A percentile compares a stretch with the other conserved stretches of the same genome.
Evolutionary conservation across 2,113 vertebrate genomes (phyloP).

Genomic region (Poecilia latipinna): DNA sequence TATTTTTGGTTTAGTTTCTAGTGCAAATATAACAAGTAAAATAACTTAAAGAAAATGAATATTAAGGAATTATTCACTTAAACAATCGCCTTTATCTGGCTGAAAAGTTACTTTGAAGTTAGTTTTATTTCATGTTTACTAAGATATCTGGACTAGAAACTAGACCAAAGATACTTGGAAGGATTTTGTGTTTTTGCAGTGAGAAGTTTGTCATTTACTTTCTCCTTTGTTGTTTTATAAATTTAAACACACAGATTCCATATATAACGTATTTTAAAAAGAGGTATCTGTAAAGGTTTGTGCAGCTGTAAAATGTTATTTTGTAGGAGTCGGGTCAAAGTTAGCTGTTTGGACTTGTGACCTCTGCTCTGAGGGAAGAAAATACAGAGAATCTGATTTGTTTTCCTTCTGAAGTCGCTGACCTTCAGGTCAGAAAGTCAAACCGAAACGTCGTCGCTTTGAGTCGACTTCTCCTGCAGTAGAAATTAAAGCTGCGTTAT

Average conservation of each 20-base stretch:
- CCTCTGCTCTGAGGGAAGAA: background rate
- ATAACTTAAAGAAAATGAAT: too few species aligned
- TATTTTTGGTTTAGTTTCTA: too few species aligned
- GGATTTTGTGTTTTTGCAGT: too few species aligned
- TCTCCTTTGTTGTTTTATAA: too few species aligned
- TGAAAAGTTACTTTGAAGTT: too few species aligned
- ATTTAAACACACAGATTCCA: background rate
- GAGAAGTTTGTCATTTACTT: too few species aligned
- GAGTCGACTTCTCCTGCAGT: constrained; percentile 4
- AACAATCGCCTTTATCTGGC: too few species aligned
- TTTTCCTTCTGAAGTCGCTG: background rate
- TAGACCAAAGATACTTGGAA: too few species aligned
- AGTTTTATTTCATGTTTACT: too few species aligned
- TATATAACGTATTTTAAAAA: background rate
- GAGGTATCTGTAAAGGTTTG: background rate
- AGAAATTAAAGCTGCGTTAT: background rate
- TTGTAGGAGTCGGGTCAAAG: background rate
- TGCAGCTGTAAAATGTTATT: background rate
- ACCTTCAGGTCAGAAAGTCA: background rate
- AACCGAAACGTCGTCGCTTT: background rate
- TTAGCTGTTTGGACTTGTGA: background rate
- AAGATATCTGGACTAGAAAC: too few species aligned
- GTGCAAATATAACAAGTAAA: too few species aligned
- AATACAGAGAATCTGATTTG: background rate
- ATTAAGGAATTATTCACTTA: too few species aligned